Percentiles rank a stretch among this genome's conserved stretches.
Conservation (phyloP, 1,140 invertebrate species). For the Globodera ellingtonae region DNA sequence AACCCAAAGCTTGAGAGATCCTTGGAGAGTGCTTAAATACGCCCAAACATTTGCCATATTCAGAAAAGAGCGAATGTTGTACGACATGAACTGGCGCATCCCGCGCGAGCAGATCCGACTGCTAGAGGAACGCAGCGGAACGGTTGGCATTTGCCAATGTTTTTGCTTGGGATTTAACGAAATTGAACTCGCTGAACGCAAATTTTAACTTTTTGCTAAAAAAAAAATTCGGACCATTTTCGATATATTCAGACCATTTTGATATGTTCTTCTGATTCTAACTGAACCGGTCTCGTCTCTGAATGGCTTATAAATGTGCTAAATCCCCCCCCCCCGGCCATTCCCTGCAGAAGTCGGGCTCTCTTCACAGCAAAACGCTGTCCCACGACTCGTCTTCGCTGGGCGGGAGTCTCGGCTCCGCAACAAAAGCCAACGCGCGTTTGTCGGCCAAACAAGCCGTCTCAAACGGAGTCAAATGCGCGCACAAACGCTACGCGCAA, state of each 20-base stretch:
- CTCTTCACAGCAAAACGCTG: slow-evolving; percentile 20
- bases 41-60: slow-evolving; percentile 10
- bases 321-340: slow-evolving; percentile 36
- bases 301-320: slow-evolving; percentile 1
- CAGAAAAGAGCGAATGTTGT: slow-evolving; percentile 63
- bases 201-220: background rate
- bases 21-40: too few species aligned
- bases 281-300: too few species aligned
- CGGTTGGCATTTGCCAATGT: background rate
- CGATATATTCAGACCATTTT: background rate
- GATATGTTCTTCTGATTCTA: too few species aligned
- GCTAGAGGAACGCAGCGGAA: slow-evolving; percentile 30
- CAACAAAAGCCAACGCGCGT: slow-evolving; percentile 45
- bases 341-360: slow-evolving; percentile 13
- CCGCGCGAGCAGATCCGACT: slow-evolving; percentile 58
- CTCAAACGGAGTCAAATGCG: slow-evolving; percentile 58
- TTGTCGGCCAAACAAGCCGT: slow-evolving; percentile 55
- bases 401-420: slow-evolving; percentile 40
- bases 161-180: background rate
- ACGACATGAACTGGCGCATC: slow-evolving; percentile 65
- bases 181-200: too few species aligned
- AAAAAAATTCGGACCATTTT: background rate
- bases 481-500: slow-evolving; percentile 57
- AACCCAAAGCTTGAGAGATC: too few species aligned
- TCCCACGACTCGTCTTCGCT: slow-evolving; percentile 46